These are phyloP conservation scores for Mimachlamys varia DNA, from an alignment of 2,888 invertebrate species.

Conservation along the genomic window DNA sequence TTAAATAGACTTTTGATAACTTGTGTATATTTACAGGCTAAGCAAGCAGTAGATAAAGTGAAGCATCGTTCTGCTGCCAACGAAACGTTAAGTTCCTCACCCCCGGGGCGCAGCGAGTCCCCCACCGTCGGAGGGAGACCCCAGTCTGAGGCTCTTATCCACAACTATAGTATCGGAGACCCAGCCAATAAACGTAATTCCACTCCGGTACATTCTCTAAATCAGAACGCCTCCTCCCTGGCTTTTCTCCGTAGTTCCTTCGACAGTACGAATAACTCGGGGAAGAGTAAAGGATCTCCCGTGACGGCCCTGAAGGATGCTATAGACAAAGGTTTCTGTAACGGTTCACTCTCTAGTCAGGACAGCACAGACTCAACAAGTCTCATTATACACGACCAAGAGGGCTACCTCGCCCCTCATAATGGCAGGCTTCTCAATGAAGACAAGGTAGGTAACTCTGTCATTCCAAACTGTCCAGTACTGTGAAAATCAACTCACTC, in stretches of 20 bases:
- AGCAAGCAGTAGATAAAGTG: conserved; percentile 71
- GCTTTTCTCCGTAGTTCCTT: conserved; percentile 42
- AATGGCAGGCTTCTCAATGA: conserved; percentile 57
- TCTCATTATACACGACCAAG: conserved; percentile 53
- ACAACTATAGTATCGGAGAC: conserved; percentile 54
- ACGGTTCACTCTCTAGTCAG: conserved; percentile 58
- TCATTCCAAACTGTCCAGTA: neutral
- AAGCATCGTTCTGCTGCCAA: conserved; percentile 67
- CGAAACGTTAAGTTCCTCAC: conserved; percentile 48
- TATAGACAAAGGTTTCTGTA: conserved; percentile 75
- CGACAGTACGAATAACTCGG: conserved; percentile 59
- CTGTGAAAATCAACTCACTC: neutral
- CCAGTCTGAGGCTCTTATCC: conserved; percentile 49
- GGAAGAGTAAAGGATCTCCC: conserved; percentile 76
- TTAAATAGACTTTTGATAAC: too few species aligned
- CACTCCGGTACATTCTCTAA: conserved; percentile 54
- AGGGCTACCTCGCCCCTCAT: conserved; percentile 54
- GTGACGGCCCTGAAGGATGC: conserved; percentile 79
- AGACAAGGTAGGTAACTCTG: conserved; percentile 54
- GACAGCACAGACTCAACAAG: conserved; percentile 51
- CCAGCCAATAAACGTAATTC: conserved; percentile 63
- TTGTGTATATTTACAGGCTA: conserved; percentile 71
- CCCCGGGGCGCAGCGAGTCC: conserved; percentile 55
- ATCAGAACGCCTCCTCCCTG: conserved; percentile 23
- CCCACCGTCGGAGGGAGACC: conserved; percentile 54